Evolutionary conservation across 2,888 invertebrate species (phyloP).

Genomic region (Apodemia mormo): DNA sequence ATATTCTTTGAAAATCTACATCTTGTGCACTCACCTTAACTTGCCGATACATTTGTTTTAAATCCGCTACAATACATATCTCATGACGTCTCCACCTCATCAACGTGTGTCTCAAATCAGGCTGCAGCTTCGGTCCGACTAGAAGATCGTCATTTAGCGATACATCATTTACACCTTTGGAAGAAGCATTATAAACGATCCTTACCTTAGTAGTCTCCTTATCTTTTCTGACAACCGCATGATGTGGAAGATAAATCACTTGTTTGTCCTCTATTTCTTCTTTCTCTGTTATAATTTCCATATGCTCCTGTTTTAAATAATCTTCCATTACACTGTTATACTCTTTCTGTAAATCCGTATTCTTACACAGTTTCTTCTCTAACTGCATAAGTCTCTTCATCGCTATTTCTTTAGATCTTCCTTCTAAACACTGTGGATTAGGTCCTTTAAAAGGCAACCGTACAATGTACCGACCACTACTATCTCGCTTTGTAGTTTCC

Average conservation of each 20-base stretch:
- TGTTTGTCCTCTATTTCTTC: not conserved
- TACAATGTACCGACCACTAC: not conserved
- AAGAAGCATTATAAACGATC: not conserved
- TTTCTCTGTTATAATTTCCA: not conserved
- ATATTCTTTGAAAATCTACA: slow-evolving; percentile 8
- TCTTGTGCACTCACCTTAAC: not conserved
- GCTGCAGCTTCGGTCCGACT: not conserved
- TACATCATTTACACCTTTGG: not conserved
- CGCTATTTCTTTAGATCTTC: not conserved
- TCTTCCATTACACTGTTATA: not conserved
- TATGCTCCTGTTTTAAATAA: not conserved
- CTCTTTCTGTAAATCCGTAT: not conserved
- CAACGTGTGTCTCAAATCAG: not conserved
- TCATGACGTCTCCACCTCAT: slow-evolving; percentile 4
- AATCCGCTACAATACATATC: not conserved
- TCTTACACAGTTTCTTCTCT: not conserved
- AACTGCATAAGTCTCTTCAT: not conserved
- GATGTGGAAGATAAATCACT: not conserved
- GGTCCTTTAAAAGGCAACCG: not conserved
- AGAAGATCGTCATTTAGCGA: slow-evolving; percentile 1
- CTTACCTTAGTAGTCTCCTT: not conserved
- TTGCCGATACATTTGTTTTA: not conserved
- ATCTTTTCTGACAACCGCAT: not conserved
- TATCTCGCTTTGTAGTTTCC: not conserved
- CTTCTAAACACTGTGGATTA: not conserved